Conservation (phyloP, 2,113 vertebrate genomes). For the Platycercus adscitus region DNA sequence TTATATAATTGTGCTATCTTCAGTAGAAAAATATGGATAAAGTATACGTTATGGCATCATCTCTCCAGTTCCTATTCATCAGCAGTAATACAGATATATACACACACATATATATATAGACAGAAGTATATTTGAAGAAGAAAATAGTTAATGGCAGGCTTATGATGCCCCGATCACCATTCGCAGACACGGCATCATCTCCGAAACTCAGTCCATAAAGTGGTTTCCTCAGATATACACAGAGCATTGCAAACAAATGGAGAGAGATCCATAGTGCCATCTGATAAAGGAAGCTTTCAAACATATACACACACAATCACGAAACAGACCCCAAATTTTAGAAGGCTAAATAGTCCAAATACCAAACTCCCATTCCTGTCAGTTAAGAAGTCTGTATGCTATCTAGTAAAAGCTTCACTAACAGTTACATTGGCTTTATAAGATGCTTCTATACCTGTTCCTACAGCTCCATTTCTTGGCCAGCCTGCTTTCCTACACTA, state of each 20-base stretch:
- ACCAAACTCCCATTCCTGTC: background rate
- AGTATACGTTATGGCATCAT: background rate
- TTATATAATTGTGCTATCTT: background rate
- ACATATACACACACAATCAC: background rate
- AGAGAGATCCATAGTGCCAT: background rate
- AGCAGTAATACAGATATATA: background rate
- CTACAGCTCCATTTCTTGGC: background rate
- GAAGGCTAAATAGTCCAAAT: background rate
- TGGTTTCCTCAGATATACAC: background rate
- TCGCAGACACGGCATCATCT: background rate
- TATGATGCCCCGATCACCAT: background rate
- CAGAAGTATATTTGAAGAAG: background rate
- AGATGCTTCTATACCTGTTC: background rate
- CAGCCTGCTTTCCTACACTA: background rate
- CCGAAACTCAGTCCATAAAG: background rate
- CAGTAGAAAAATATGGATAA: background rate
- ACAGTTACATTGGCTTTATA: background rate
- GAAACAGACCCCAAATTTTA: background rate
- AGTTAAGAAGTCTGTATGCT: background rate
- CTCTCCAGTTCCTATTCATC: background rate
- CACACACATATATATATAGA: background rate
- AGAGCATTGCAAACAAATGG: background rate
- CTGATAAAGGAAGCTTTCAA: background rate
- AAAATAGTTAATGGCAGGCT: background rate
- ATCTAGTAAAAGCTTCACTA: background rate